Percentiles rank a stretch among this genome's conserved stretches.
Evolutionary conservation across 2,888 invertebrate genomes (phyloP).

Genomic region (Scaptomyza tumidula): DNA sequence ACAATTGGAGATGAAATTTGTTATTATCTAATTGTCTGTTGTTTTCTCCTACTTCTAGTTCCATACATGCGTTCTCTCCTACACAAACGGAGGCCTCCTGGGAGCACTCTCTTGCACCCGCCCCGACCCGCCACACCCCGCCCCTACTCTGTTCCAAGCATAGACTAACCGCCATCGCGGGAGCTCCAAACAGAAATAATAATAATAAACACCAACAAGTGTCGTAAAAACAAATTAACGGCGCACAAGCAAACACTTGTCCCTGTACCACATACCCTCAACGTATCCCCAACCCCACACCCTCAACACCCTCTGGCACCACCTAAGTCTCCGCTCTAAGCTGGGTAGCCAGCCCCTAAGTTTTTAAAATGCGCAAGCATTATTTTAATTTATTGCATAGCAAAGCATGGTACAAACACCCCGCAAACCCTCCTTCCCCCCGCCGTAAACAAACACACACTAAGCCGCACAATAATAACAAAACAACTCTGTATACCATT

Average conservation of each 20-base stretch:
- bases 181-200: conserved; percentile 65
- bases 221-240: conserved; percentile 72
- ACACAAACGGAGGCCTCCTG: conserved; percentile 36
- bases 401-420: conserved; percentile 22
- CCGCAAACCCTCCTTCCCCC: background rate
- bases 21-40: conserved; percentile 63
- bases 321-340: background rate
- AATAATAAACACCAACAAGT: conserved; percentile 66
- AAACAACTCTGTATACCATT: conserved; percentile 34
- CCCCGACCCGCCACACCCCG: background rate
- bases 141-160: conserved; percentile 6
- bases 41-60: conserved; percentile 21
- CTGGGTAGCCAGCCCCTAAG: conserved; percentile 44
- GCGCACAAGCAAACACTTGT: conserved; percentile 70
- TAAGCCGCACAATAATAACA: conserved; percentile 46
- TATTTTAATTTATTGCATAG: conserved; percentile 70
- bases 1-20: conserved; percentile 55
- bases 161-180: conserved; percentile 61
- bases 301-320: no score
- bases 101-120: conserved; percentile 17
- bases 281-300: no score
- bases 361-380: conserved; percentile 68
- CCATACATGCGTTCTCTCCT: conserved; percentile 11
- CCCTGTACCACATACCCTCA: conserved; percentile 34
- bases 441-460: conserved; percentile 9